Percentiles rank a stretch among this genome's conserved stretches.
These are phyloP conservation scores for Drosophila seguyi DNA, from an alignment of 1,140 invertebrate genomes.

Conservation along the genomic window DNA sequence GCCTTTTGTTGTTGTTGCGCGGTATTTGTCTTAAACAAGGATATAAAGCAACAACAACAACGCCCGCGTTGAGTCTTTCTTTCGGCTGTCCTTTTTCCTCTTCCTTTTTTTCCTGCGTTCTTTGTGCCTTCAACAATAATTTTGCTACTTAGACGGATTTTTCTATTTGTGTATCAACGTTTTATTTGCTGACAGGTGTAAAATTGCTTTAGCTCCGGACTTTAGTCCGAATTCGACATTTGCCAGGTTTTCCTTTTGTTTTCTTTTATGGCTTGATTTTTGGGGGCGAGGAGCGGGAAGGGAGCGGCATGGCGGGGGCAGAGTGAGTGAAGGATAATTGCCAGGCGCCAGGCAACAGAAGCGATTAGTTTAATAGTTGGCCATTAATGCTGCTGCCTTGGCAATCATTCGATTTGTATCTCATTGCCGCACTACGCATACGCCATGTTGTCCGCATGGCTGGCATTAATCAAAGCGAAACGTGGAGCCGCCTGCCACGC, in stretches of 20 bases:
- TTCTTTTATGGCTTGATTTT: constrained; percentile 51
- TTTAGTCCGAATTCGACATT: constrained; percentile 39
- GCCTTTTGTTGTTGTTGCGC: constrained; percentile 65
- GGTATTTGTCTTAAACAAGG: constrained; percentile 71
- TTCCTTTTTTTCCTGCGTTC: constrained; percentile 17
- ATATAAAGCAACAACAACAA: constrained; percentile 43
- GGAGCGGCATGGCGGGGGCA: no score
- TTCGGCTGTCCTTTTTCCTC: constrained; percentile 32
- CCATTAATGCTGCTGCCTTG: constrained; percentile 65
- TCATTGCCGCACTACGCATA: constrained; percentile 66
- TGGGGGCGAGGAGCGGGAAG: neutral
- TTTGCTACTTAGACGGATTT: constrained; percentile 79
- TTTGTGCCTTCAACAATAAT: constrained; percentile 72
- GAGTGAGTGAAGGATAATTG: constrained; percentile 60
- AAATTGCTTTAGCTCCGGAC: constrained; percentile 58
- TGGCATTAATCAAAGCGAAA: constrained; percentile 67
- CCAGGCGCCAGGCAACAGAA: constrained; percentile 51
- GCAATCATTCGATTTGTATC: constrained; percentile 52
- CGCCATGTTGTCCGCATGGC: constrained; percentile 53
- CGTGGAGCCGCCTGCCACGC: neutral
- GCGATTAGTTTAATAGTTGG: constrained; percentile 79
- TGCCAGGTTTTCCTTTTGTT: constrained; percentile 36
- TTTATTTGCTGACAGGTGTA: constrained; percentile 83
- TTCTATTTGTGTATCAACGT: constrained; percentile 80
- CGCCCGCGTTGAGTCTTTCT: constrained; percentile 36